Evolutionary conservation across 2,888 invertebrate genomes (phyloP).

Genomic region (Sesia apiformis): DNA sequence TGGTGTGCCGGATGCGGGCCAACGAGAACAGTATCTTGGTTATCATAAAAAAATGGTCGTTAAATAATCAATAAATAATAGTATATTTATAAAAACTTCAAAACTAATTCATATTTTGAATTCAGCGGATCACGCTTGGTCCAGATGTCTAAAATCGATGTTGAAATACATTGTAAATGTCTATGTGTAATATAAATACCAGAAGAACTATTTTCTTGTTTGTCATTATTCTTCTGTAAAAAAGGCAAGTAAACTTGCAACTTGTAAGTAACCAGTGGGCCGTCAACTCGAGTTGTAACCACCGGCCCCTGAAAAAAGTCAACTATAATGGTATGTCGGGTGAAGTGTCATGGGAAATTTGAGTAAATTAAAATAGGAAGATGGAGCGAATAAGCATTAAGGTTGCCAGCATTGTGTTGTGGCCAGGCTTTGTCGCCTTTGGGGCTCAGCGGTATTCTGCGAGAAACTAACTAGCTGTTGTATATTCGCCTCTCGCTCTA

Average conservation of each 20-base stretch:
- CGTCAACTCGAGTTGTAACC: background rate
- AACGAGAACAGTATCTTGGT: too few species aligned
- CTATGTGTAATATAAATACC: too few species aligned
- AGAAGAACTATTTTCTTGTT: too few species aligned
- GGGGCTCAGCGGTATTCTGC: slow-evolving; percentile 25
- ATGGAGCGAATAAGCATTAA: slow-evolving; percentile 67
- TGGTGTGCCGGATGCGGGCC: too few species aligned
- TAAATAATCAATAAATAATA: background rate
- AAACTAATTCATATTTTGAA: background rate
- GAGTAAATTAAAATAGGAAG: slow-evolving; percentile 75
- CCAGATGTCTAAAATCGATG: too few species aligned
- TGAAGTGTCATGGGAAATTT: slow-evolving; percentile 75
- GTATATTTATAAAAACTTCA: too few species aligned
- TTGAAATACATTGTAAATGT: too few species aligned
- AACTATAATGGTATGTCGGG: slow-evolving; percentile 49
- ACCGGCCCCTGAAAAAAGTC: slow-evolving; percentile 25
- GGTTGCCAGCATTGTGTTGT: slow-evolving; percentile 43
- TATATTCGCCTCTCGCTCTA: background rate
- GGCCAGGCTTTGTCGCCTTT: slow-evolving; percentile 48
- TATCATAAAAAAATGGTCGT: slow-evolving; percentile 4
- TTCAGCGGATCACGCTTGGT: too few species aligned
- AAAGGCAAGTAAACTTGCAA: too few species aligned
- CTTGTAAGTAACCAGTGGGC: background rate
- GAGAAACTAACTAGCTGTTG: slow-evolving; percentile 53
- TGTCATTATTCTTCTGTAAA: too few species aligned